phyloP scores from a whole-genome alignment of 2,797 vertebrate species.

The Columba guinea region DNA sequence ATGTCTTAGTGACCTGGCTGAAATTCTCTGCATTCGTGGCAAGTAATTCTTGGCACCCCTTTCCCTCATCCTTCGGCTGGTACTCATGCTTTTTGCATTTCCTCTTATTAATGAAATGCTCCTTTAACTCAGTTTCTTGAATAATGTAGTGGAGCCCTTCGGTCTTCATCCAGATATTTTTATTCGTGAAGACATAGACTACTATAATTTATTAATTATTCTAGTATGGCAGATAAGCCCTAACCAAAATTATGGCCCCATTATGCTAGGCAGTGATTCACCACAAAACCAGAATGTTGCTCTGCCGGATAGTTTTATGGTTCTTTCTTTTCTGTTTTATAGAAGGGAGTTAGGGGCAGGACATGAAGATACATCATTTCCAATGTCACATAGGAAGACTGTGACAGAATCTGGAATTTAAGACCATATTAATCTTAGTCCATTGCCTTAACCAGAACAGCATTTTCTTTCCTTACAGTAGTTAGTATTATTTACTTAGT shows the following conservation, averaged over 20 bases:
- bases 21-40: background rate
- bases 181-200: background rate
- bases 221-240: background rate
- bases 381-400: background rate
- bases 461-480: slow-evolving; percentile 14
- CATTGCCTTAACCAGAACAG: background rate
- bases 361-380: background rate
- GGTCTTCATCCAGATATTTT: background rate
- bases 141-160: background rate
- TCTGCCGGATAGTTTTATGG: background rate
- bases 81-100: background rate
- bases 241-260: background rate
- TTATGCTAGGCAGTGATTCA: slow-evolving; percentile 6
- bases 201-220: slow-evolving; percentile 13
- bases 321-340: background rate
- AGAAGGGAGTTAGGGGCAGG: background rate
- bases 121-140: background rate
- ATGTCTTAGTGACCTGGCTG: accelerated
- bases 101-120: background rate
- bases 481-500: slow-evolving; percentile 28
- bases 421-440: slow-evolving; percentile 9
- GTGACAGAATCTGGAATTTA: slow-evolving; percentile 22
- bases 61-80: background rate
- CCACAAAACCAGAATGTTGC: background rate
- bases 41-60: accelerated